These are phyloP conservation scores for Tragelaphus buxtoni DNA, from an alignment of 2,113 vertebrate genomes.

Conservation along the genomic window DNA sequence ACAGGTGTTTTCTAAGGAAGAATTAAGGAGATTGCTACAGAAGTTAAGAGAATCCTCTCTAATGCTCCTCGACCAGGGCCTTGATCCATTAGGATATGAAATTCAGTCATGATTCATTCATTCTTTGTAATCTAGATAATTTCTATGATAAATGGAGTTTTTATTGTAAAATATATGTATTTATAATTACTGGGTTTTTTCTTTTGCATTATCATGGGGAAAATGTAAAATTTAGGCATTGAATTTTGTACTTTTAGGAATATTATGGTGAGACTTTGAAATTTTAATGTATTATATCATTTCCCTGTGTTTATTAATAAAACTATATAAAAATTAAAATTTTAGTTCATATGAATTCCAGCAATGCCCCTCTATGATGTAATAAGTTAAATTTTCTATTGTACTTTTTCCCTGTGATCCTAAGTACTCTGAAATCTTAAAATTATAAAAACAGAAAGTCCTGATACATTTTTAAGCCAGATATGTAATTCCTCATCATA, in stretches of 20 bases:
- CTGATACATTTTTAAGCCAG: background rate
- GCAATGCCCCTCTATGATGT: background rate
- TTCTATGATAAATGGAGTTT: background rate
- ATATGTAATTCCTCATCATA: background rate
- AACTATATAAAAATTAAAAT: conserved; percentile 46
- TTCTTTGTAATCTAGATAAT: background rate
- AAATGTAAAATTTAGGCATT: background rate
- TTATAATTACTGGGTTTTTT: conserved; percentile 33
- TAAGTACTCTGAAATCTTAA: conserved; percentile 26
- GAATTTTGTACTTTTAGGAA: conserved; percentile 65
- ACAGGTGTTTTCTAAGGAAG: conserved; percentile 96
- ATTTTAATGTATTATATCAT: conserved; percentile 60
- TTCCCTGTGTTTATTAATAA: conserved; percentile 72
- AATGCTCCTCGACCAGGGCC: conserved; percentile 88
- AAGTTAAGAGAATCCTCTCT: conserved; percentile 92
- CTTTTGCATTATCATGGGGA: background rate
- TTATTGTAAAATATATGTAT: conserved; percentile 36
- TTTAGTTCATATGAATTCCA: conserved; percentile 18
- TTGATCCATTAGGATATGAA: conserved; percentile 93
- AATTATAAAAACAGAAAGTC: conserved; percentile 9
- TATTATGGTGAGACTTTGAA: conserved; percentile 32
- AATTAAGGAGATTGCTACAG: conserved; percentile 87
- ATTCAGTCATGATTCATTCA: conserved; percentile 80
- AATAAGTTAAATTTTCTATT: conserved; percentile 21
- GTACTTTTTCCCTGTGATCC: background rate